Evolutionary conservation across 2,113 vertebrate genomes (phyloP), one percentile per base, ranked within the genome.

Genomic region (Synodontis membranacea): DNA sequence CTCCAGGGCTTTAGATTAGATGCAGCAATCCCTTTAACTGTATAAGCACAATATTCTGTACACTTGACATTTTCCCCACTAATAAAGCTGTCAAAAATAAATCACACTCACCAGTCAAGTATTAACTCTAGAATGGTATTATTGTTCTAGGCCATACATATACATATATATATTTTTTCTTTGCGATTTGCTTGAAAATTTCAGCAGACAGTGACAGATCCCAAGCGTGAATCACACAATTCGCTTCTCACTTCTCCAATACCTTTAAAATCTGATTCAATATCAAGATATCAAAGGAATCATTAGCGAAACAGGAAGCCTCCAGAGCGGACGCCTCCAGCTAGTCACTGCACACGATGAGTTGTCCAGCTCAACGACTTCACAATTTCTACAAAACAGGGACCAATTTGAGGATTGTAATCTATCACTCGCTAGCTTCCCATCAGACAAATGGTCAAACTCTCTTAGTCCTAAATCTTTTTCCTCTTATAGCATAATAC

Each of bases 51-150:
- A 39, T 80, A 25, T 37, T 80, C 25, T 12, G 5, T 54, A 23
- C 76, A 79, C 19, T 19, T 54, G 76, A 54, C 48, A 54, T 79
- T 54, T 79, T 54, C 76, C 76, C 76, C 7, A 11, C 50, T 79
- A 54, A 79, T 54, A 37, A 54, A 54, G 54, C 76, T 54, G 75
- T 52, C 46, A 52, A 7, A 78, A 78, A 78, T 19, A 52, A 78
- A 78, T 52, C 4, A 52, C 28, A 76, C 74, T 31, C 31, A 17
- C 46, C 15, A n/a, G n/a, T n/a, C 75, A 54, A 25, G 48, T 78
- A 78, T 78, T 52, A 78, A 78, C 50, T 78, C 31, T 78, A 52
- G n/a, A 78, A 56, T 2, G 17, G 8, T 37, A 80, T 52, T 79
- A 25, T 54, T 8, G 12, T n/a, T 75, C 46, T 48, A 6, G 5